Evolutionary conservation across 2,797 vertebrate species (phyloP).

Genomic region (Huso huso): DNA sequence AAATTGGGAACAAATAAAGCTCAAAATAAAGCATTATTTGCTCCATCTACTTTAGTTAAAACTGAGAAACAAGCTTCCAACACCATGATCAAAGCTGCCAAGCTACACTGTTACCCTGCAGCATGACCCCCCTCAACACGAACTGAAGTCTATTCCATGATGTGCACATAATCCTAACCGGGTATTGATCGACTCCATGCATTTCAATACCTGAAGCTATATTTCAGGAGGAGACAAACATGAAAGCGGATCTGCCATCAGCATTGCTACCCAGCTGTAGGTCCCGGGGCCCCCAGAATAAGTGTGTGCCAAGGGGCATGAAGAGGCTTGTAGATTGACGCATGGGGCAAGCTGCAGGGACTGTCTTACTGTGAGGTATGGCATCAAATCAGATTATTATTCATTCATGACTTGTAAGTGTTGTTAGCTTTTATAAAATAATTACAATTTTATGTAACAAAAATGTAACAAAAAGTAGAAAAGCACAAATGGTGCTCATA

Average conservation of each 20-base stretch:
- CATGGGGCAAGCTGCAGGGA: constrained; percentile 36
- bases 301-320: constrained; percentile 33
- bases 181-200: constrained; percentile 4
- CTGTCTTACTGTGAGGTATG: constrained; percentile 45
- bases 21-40: too few species aligned
- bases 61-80: not conserved
- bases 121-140: not conserved
- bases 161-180: not conserved
- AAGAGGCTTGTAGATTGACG: constrained; percentile 16
- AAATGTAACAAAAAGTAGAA: constrained; percentile 61
- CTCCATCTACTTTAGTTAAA: not conserved
- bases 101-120: not conserved
- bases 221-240: constrained; percentile 12
- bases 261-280: constrained; percentile 11
- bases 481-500: constrained; percentile 22
- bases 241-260: constrained; percentile 15
- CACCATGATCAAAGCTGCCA: not conserved
- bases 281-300: constrained; percentile 33
- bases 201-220: not conserved
- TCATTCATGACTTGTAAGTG: constrained; percentile 38
- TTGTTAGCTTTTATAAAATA: constrained; percentile 64
- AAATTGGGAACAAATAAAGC: too few species aligned
- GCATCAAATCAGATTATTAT: constrained; percentile 32
- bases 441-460: constrained; percentile 65
- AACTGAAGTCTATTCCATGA: not conserved